Percentiles rank a stretch among this genome's conserved stretches.
Conservation (phyloP, 2,113 vertebrate genomes). For the Centropus bengalensis region DNA sequence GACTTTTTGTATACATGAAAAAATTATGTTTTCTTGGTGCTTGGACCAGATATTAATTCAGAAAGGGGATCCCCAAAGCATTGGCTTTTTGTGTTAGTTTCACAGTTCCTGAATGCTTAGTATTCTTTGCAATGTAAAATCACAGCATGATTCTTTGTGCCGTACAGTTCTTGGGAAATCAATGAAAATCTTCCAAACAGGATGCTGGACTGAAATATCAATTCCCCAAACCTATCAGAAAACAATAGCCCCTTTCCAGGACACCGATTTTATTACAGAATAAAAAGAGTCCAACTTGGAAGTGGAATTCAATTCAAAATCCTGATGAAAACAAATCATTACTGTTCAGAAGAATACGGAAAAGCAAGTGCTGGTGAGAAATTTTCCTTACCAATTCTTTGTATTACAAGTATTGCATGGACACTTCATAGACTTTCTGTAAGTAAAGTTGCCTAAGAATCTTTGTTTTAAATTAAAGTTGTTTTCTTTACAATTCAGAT, state of each 20-base stretch:
- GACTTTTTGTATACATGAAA: not conserved
- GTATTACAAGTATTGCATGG: not conserved
- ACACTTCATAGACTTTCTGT: not conserved
- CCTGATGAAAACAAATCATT: not conserved
- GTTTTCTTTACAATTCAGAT: not conserved
- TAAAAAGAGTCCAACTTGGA: not conserved
- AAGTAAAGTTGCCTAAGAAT: not conserved
- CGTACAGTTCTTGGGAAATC: conserved; percentile 4
- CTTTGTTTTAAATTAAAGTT: not conserved
- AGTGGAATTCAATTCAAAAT: not conserved
- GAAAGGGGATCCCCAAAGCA: not conserved
- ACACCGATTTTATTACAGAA: not conserved
- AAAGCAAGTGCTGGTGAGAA: not conserved
- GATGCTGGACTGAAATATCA: not conserved
- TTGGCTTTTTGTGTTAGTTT: not conserved
- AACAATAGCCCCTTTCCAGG: not conserved
- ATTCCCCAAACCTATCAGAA: not conserved
- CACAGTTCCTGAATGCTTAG: not conserved
- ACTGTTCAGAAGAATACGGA: not conserved
- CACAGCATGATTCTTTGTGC: not conserved
- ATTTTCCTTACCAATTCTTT: not conserved
- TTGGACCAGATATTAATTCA: conserved; percentile 8
- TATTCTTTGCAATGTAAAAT: not conserved
- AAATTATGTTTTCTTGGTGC: accelerated
- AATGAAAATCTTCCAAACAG: not conserved